Evolutionary conservation across 2,888 invertebrate genomes (phyloP).

Genomic region (Arge pagana): DNA sequence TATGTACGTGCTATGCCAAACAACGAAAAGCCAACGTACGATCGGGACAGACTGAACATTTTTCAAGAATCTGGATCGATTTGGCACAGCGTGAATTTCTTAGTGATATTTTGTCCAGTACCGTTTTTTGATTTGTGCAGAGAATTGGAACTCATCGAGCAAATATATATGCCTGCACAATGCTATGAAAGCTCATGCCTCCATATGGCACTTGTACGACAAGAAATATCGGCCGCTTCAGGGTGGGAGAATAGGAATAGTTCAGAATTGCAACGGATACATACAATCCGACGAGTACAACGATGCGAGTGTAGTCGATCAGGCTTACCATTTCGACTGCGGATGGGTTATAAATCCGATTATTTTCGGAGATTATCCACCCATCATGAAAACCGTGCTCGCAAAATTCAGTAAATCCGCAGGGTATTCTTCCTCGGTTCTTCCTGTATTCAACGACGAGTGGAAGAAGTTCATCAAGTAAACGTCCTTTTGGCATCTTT

Average conservation of each 20-base stretch:
- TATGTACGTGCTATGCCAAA: too few species aligned
- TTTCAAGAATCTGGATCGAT: too few species aligned
- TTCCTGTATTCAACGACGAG: slow-evolving; percentile 63
- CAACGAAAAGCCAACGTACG: too few species aligned
- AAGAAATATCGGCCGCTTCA: too few species aligned
- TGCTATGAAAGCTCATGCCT: slow-evolving; percentile 59
- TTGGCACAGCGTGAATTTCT: too few species aligned
- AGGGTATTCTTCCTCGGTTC: slow-evolving; percentile 62
- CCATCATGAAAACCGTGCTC: slow-evolving; percentile 61
- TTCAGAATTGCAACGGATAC: too few species aligned
- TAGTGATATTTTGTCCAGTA: too few species aligned
- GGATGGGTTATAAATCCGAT: slow-evolving; percentile 66
- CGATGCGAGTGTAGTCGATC: slow-evolving; percentile 71
- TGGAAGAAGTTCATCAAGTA: slow-evolving; percentile 56
- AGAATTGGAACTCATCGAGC: slow-evolving; percentile 38
- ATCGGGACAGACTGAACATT: too few species aligned
- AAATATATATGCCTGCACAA: slow-evolving; percentile 54
- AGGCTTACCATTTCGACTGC: slow-evolving; percentile 63
- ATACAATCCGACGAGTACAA: slow-evolving; percentile 74
- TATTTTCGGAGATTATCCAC: slow-evolving; percentile 63
- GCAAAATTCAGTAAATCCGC: slow-evolving; percentile 62
- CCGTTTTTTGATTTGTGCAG: too few species aligned
- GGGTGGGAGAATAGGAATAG: too few species aligned
- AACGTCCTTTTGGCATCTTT: too few species aligned
- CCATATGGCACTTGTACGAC: too few species aligned